Evolutionary conservation across 2,797 vertebrate species (phyloP), one percentile per base, ranked within the genome.

Genomic region (Peromyscus aztecus): DNA sequence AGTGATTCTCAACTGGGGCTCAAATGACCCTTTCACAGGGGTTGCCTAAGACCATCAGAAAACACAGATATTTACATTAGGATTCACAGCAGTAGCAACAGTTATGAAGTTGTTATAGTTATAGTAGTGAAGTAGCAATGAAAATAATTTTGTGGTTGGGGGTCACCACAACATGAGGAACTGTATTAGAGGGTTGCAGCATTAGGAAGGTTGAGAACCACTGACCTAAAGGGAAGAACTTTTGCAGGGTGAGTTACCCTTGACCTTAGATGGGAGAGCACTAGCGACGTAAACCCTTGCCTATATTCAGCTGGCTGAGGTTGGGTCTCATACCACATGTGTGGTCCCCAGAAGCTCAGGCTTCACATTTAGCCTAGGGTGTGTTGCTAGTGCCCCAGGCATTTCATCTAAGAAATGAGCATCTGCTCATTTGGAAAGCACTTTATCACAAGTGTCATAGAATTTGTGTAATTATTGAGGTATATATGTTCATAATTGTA

Each of bases 291-390:
- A 71, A 85, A 57, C 31, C 43, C 89, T 27, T 90, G 16, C 43
- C 65, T 85, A 55, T 46, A 73, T 89, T 67, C 49, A 87, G 14
- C 88, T 89, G 87, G 34, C 83, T 86, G 13, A 14, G 24, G 29
- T 90, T 94, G 65, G 37, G 87, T 91, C 87, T 94, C 31, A 40
- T 34, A 83, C 67, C 95, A 37, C 11, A 27, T 73, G 3, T n/a
- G 24, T 75, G 16, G n/a, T 75, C 59, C 31, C 46, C 31, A 81
- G 87, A 90, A 78, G 11, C 77, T 29, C 57, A 75, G 63, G 29
- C 43, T 78, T 40, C 89, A 95, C 75, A 76, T 96, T 96, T 80
- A 93, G 63, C 73, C 85, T 94, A 88, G 93, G 84, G 13, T 94
- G 21, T 88, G n/a, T 73, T 84, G 59, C 76, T 83, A 80, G 16